A percentile compares a stretch with the other conserved stretches of the same genome.
Evolutionary conservation across 2,113 vertebrate species (phyloP).

Genomic region (western clawed frog (Xenopus tropicalis)): UCB_Xtro_10.0 CM004445.2:132169001-132169500

Average conservation of each 20-base stretch:
- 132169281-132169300: slow-evolving; percentile 13
- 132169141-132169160: too few relatives aligned
- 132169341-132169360: slow-evolving; percentile 16
- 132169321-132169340: slow-evolving; percentile 39
- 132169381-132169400: not conserved
- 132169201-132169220: too few relatives aligned
- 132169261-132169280: not conserved
- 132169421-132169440: slow-evolving; percentile 14
- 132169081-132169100: too few relatives aligned
- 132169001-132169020: too few relatives aligned
- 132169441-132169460: slow-evolving; percentile 2
- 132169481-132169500: not conserved
- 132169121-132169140: too few relatives aligned
- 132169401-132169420: slow-evolving; percentile 16
- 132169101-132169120: too few relatives aligned
- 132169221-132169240: too few relatives aligned
- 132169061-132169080: too few relatives aligned
- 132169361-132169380: not conserved
- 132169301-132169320: slow-evolving; percentile 22
- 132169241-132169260: not conserved
- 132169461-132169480: not conserved
- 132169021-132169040: too few relatives aligned
- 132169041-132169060: too few relatives aligned
- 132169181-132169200: too few relatives aligned
- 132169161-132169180: too few relatives aligned